Evolutionary conservation across 2,797 vertebrate species (phyloP), one percentile per base, ranked within the genome.

Genomic region (Falco biarmicus): DNA sequence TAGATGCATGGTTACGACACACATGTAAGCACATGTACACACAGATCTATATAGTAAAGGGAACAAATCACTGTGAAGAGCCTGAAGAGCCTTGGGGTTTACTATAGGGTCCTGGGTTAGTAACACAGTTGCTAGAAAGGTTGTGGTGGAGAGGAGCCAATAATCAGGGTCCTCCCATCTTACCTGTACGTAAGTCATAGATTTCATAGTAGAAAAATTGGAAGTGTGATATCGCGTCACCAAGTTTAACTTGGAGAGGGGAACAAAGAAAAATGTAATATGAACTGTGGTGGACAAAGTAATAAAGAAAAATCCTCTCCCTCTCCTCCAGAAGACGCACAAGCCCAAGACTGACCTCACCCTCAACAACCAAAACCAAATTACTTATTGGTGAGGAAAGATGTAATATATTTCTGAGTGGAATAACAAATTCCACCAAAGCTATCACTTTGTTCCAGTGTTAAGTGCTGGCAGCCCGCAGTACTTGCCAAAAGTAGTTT

Each of bases 41-140:
- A 10, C 11, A 2, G 2, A 18, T 12, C 34, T 69, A 0, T 11
- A 12, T 0, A 26, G 45, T 12, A 79, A 39, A 48, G 32, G 14
- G 14, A 73, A 9, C 25, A 17, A 6, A 43, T 59, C 31, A 19
- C 29, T 43, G 6, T 34, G 26, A 48, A 41, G 41, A 37, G 37
- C 37, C 37, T 37, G 37, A 37, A 37, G 37, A 37, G 37, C 37
- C 37, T 37, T 41, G 13, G 41, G 41, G 41, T 41, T 41, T 41
- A 41, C 41, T 41, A 41, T 14, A 41, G 41, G 17, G 10, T 60
- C 78, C 93, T 57, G 22, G 34, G 84, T 76, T 21, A 57, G 18
- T 21, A 22, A n/a, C 5, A 22, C 1, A 1, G 9, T 11, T n/a
- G 59, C 31, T 70, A 19, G 56, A 34, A 78, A 66, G 41, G 45